Percentiles rank a stretch among this genome's conserved stretches.
phyloP scores from a whole-genome alignment of 2,113 vertebrate genomes.

The Lepus timidus region DNA sequence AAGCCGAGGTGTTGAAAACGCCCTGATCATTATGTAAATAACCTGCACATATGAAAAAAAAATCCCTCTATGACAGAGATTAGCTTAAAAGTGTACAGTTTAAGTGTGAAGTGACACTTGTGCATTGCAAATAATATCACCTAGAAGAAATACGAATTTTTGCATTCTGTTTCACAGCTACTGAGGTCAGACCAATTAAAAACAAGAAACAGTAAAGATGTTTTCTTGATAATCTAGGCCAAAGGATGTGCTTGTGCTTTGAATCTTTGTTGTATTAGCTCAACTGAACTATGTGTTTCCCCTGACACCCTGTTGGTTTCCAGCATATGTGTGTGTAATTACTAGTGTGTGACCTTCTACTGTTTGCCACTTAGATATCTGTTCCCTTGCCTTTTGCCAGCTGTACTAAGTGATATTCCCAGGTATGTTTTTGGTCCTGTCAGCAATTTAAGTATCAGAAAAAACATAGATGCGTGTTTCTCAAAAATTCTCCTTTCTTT shows the following conservation, averaged over 20 bases:
- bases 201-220: not conserved
- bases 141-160: not conserved
- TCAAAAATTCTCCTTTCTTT: not conserved
- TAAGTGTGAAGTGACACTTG: not conserved
- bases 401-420: conserved; percentile 62
- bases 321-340: conserved; percentile 70
- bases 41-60: not conserved
- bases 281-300: conserved; percentile 58
- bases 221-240: not conserved
- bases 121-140: not conserved
- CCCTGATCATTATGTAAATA: not conserved
- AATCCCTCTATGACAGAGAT: not conserved
- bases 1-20: not conserved
- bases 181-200: conserved; percentile 45
- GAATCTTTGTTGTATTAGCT: conserved; percentile 52
- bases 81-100: not conserved
- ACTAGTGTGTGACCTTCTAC: conserved; percentile 76
- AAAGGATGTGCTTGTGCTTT: not conserved
- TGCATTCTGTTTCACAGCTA: not conserved
- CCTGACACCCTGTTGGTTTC: conserved; percentile 49
- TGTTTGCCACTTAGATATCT: conserved; percentile 77
- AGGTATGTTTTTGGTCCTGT: conserved; percentile 72
- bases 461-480: not conserved
- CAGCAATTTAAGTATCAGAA: conserved; percentile 72
- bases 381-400: conserved; percentile 68